Percentiles rank a stretch among this genome's conserved stretches.
These are phyloP conservation scores for Emmelina monodactyla DNA, from an alignment of 2,888 invertebrate genomes.

Conservation along the genomic window DNA sequence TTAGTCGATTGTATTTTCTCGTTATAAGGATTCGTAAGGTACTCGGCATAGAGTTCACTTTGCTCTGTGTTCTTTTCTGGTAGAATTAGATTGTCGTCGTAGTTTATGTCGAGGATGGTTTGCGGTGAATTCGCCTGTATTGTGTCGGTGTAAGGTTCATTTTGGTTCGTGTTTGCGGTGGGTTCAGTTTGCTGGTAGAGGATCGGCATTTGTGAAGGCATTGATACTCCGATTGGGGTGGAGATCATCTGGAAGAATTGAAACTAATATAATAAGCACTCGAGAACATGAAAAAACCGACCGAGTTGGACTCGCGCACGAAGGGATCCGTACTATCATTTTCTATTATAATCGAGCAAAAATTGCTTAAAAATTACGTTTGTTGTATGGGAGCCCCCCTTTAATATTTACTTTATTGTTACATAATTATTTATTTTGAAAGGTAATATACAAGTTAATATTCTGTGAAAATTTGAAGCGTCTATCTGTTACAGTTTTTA, in stretches of 20 bases:
- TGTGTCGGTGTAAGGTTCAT: constrained; percentile 15
- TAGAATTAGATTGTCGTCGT: constrained; percentile 10
- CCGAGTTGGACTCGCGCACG: too few relatives aligned
- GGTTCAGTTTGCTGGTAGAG: constrained; percentile 31
- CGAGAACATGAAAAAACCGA: too few relatives aligned
- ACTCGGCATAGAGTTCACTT: constrained; percentile 59
- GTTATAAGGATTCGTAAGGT: constrained; percentile 65
- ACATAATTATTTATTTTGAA: neutral
- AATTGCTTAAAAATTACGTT: too few relatives aligned
- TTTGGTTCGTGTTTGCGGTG: constrained; percentile 16
- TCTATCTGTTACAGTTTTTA: too few relatives aligned
- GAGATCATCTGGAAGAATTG: constrained; percentile 72
- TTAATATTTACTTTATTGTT: too few relatives aligned
- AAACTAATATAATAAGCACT: too few relatives aligned
- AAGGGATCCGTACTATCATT: too few relatives aligned
- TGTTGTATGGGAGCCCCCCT: too few relatives aligned
- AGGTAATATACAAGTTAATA: too few relatives aligned
- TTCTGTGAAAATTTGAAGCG: too few relatives aligned
- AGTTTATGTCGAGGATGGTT: constrained; percentile 12
- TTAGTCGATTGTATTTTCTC: constrained; percentile 29
- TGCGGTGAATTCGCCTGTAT: constrained; percentile 4
- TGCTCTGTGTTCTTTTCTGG: constrained; percentile 23
- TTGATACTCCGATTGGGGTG: constrained; percentile 66
- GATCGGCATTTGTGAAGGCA: constrained; percentile 37
- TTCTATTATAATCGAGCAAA: too few relatives aligned